A percentile compares a stretch with the other conserved stretches of the same genome.
phyloP scores from a whole-genome alignment of 2,797 vertebrate genomes.

The Rhinophrynus dorsalis region DNA sequence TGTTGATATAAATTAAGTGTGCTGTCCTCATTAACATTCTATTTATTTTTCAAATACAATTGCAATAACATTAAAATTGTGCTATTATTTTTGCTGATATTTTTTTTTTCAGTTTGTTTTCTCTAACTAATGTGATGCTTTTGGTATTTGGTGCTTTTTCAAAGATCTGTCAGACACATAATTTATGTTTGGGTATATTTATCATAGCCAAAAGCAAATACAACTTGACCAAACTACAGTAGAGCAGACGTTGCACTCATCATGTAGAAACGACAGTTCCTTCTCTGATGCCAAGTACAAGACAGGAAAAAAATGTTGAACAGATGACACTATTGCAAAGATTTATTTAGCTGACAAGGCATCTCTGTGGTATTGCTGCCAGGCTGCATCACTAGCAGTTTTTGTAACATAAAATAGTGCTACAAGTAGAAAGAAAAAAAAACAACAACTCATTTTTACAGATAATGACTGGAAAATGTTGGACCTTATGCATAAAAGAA shows the following conservation, averaged over 20 bases:
- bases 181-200: constrained; percentile 40
- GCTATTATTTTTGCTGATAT: too few relatives aligned
- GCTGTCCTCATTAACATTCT: too few relatives aligned
- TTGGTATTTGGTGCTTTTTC: constrained; percentile 16
- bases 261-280: constrained; percentile 48
- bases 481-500: too few relatives aligned
- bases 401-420: constrained; percentile 25
- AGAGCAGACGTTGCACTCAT: constrained; percentile 50
- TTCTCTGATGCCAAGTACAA: constrained; percentile 57
- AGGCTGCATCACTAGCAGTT: constrained; percentile 38
- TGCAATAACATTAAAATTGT: too few relatives aligned
- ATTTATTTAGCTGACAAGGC: constrained; percentile 52
- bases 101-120: too few relatives aligned
- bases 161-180: constrained; percentile 17
- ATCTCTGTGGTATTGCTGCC: constrained; percentile 37
- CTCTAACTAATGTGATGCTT: too few relatives aligned
- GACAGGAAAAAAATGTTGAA: constrained; percentile 62
- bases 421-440: neutral
- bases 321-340: constrained; percentile 57
- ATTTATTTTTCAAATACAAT: too few relatives aligned
- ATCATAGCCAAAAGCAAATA: constrained; percentile 51
- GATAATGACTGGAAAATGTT: constrained; percentile 2
- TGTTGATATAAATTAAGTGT: too few relatives aligned
- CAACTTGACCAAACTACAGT: constrained; percentile 51
- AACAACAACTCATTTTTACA: neutral